Conservation (phyloP, 2,797 vertebrate species). For the Pipistrellus pygmaeus region DNA sequence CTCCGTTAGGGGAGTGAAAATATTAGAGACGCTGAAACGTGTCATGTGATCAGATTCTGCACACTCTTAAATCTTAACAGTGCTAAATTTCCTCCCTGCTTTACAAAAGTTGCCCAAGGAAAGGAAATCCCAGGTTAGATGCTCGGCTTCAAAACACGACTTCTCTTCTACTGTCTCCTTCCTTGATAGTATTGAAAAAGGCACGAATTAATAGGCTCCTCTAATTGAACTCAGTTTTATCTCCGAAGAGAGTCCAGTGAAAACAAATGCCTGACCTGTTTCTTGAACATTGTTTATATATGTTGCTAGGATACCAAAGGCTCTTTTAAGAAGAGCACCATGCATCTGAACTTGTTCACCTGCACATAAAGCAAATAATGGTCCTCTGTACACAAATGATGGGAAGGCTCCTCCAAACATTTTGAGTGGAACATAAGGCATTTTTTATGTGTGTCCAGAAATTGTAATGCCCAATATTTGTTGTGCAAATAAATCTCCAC, state of each 20-base stretch:
- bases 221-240: constrained; percentile 69
- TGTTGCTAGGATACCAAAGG: constrained; percentile 78
- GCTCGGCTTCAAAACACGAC: constrained; percentile 4
- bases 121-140: constrained; percentile 2
- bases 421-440: constrained; percentile 66
- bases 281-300: constrained; percentile 75
- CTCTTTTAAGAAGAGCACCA: constrained; percentile 73
- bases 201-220: constrained; percentile 50
- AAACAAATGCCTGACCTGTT: constrained; percentile 69
- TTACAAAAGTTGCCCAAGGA: constrained; percentile 62
- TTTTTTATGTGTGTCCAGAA: constrained; percentile 55
- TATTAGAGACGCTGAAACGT: background rate
- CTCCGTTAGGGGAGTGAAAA: constrained; percentile 31
- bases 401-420: constrained; percentile 70
- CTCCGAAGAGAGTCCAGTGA: constrained; percentile 63
- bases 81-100: constrained; percentile 4
- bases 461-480: constrained; percentile 62
- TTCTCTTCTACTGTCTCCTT: background rate
- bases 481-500: constrained; percentile 73
- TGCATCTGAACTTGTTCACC: constrained; percentile 76
- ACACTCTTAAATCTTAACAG: constrained; percentile 26
- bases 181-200: constrained; percentile 27
- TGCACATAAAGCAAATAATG: constrained; percentile 72
- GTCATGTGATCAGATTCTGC: background rate
- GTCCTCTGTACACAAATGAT: constrained; percentile 27